phyloP scores from a whole-genome alignment of 2,113 vertebrate genomes.

The Cervus canadensis region DNA sequence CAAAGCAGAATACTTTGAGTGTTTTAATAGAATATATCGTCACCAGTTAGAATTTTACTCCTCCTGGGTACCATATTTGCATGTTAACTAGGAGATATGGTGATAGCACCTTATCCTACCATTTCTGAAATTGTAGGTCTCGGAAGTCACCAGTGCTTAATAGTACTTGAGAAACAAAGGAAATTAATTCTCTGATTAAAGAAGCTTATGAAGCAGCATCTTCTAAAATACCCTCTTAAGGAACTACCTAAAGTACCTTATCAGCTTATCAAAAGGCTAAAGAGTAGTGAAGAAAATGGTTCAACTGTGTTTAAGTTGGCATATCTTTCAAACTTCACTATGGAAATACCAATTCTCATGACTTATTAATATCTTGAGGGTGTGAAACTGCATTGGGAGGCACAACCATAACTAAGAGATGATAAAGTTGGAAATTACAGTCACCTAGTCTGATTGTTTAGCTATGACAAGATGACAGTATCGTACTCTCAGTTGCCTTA shows the following conservation, averaged over 20 bases:
- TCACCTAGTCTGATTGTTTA: neutral
- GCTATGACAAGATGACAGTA: neutral
- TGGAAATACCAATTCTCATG: neutral
- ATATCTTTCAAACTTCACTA: neutral
- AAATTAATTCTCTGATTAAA: neutral
- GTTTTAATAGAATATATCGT: neutral
- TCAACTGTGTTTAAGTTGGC: neutral
- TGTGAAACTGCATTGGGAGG: neutral
- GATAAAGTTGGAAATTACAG: neutral
- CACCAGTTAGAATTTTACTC: neutral
- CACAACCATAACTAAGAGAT: neutral
- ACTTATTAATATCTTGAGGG: neutral
- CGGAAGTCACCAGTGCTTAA: neutral
- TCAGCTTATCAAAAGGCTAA: neutral
- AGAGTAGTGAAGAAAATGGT: neutral
- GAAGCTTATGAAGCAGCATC: neutral
- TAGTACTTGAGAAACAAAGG: neutral
- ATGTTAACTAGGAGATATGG: neutral
- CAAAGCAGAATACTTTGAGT: neutral
- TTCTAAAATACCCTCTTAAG: neutral
- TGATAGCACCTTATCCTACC: neutral
- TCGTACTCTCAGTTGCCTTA: neutral
- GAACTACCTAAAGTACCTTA: neutral
- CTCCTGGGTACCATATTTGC: neutral
- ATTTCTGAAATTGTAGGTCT: neutral